Percentiles rank a stretch among this genome's conserved stretches.
Evolutionary conservation across 2,797 vertebrate species (phyloP).

Genomic region (Margarornis squamiger): DNA sequence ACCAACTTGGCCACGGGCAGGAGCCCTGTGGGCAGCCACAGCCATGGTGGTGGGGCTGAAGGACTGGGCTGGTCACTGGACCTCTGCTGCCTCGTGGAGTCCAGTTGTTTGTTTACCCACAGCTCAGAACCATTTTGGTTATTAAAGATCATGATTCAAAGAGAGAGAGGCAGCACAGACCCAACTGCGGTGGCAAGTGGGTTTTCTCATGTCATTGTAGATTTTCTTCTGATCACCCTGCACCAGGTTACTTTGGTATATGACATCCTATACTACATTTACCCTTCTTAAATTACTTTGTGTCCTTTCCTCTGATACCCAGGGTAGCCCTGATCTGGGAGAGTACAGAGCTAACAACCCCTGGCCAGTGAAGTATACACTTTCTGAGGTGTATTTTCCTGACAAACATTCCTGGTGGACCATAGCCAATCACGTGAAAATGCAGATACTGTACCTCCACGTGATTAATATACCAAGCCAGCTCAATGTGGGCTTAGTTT

Average conservation of each 20-base stretch:
- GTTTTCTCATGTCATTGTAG: not conserved
- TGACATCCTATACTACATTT: not conserved
- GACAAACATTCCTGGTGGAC: not conserved
- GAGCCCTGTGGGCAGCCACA: not conserved
- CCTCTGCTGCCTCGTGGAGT: rapidly evolving
- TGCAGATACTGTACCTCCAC: not conserved
- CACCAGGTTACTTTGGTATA: not conserved
- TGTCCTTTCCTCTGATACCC: not conserved
- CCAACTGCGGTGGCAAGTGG: not conserved
- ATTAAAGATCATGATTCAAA: not conserved
- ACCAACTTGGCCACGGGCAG: not conserved
- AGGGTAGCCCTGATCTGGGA: not conserved
- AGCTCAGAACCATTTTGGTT: not conserved
- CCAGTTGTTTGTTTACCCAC: not conserved
- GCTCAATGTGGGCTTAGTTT: not conserved
- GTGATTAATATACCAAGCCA: not conserved
- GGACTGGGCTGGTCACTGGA: not conserved
- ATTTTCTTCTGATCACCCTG: not conserved
- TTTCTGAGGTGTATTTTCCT: not conserved
- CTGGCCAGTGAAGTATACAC: not conserved
- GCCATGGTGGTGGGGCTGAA: not conserved
- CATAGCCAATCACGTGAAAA: not conserved
- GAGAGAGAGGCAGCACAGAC: not conserved
- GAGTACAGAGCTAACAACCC: not conserved
- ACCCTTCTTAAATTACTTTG: not conserved